A percentile compares a stretch with the other conserved stretches of the same genome.
phyloP scores from a whole-genome alignment of 2,113 vertebrate genomes.

The Cairina moschata region DNA sequence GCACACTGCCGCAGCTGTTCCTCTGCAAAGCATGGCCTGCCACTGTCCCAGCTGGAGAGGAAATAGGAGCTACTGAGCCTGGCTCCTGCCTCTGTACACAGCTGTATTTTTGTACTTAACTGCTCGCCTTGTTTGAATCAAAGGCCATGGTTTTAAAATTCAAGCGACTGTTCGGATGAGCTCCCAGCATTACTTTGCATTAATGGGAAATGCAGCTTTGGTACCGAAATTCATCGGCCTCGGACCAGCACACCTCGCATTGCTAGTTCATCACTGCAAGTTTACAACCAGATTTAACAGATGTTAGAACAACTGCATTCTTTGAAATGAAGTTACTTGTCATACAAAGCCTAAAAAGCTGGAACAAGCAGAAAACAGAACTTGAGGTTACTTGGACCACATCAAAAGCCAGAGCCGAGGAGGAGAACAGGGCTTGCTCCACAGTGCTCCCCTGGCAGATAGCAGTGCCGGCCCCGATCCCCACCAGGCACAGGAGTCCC shows the following conservation, averaged over 20 bases:
- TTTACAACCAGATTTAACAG: not conserved
- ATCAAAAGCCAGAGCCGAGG: not conserved
- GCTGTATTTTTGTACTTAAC: not conserved
- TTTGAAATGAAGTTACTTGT: not conserved
- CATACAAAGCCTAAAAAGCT: not conserved
- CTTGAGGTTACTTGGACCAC: not conserved
- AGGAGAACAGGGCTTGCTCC: accelerated
- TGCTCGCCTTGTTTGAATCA: not conserved
- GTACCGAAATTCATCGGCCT: accelerated
- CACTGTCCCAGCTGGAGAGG: accelerated
- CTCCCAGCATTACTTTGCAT: not conserved
- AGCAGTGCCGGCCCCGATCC: not conserved
- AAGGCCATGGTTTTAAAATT: not conserved
- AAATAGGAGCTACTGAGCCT: constrained; percentile 32
- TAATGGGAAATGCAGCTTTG: not conserved
- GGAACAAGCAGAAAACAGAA: not conserved
- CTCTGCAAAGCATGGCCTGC: not conserved
- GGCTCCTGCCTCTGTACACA: not conserved
- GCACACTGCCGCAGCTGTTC: not conserved
- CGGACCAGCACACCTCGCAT: not conserved
- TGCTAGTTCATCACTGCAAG: not conserved
- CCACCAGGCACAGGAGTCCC: not conserved
- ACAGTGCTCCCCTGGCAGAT: not conserved
- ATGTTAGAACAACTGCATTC: not conserved
- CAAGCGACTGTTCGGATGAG: not conserved